Evolutionary conservation across 1,140 invertebrate genomes (phyloP), one percentile per base, ranked within the genome.

Genomic region (Periplaneta americana): DNA sequence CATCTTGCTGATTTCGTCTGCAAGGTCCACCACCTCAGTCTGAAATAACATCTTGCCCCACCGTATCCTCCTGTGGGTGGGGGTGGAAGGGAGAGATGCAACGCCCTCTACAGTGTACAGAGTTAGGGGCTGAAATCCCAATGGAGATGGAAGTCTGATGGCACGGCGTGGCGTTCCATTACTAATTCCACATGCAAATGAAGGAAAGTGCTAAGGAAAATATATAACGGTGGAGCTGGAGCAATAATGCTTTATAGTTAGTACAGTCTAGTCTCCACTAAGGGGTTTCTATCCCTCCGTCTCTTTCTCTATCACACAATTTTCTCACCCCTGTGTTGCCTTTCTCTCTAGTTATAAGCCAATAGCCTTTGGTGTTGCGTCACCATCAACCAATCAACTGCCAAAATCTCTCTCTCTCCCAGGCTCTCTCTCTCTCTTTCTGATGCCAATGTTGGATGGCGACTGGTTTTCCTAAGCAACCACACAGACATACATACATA

Each of bases 121-220:
- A 66, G 48, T 66, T 28, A 66, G 78, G 33, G 80, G 66, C 36
- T 18, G 75, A 48, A 57, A 34, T 57, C 77, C 78, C 77, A 80
- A 82, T 80, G 78, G 78, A 75, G 81, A 33, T 66, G 34, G 66
- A 66, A 37, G 37, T 32, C 35, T 66, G 28, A 32, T 79, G 66
- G 76, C 75, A 35, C 34, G 36, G 79, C 78, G 79, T 48, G 36
- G 79, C 78, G 79, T 81, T 66, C 79, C 79, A 75, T 80, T 82
- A 82, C 82, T 82, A 82, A 82, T 82, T 82, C 82, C 79, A 80
- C 82, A 82, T 82, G 82, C 82, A 82, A 82, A 82, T 82, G 82
- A 80, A 75, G 78, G 81, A 82, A 79, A 82, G 81, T 79, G 81
- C 37, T 82, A 82, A 82, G 81, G 81, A 81, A 81, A 81, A 81